Percentiles rank a stretch among this genome's conserved stretches.
Evolutionary conservation across 1,140 invertebrate species (phyloP).

Genomic region (Arctopsyche grandis): DNA sequence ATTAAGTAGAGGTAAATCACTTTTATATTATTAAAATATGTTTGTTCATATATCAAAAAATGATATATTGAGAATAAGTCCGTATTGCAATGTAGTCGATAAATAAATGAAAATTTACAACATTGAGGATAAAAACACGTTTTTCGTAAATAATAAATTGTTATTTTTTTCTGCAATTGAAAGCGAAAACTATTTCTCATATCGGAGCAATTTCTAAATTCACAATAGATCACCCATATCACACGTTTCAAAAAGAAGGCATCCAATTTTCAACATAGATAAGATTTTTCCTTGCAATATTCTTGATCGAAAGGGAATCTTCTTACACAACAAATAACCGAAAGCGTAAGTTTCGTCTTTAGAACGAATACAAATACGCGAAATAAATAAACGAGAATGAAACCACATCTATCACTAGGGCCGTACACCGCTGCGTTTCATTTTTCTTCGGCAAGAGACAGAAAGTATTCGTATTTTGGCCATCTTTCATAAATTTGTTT

Average conservation of each 20-base stretch:
- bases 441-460: slow-evolving; percentile 4
- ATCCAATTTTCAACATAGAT: not conserved
- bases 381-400: not conserved
- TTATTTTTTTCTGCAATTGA: not conserved
- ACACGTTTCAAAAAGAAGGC: not conserved
- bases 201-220: not conserved
- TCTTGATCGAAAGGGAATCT: not conserved
- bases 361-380: too few species aligned
- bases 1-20: too few species aligned
- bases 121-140: too few species aligned
- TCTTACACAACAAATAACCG: not conserved
- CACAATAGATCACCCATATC: slow-evolving; percentile 16
- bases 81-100: too few species aligned
- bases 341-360: not conserved
- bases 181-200: not conserved
- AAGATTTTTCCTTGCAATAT: not conserved
- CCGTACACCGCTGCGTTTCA: not conserved
- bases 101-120: too few species aligned
- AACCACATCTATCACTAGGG: slow-evolving; percentile 11
- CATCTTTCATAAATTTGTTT: not conserved
- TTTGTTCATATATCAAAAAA: too few species aligned
- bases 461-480: not conserved
- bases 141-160: too few species aligned
- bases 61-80: too few species aligned
- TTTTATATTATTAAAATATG: too few species aligned